Evolutionary conservation across 1,140 invertebrate genomes (phyloP).

Genomic region (Drosophila ironensis): DNA sequence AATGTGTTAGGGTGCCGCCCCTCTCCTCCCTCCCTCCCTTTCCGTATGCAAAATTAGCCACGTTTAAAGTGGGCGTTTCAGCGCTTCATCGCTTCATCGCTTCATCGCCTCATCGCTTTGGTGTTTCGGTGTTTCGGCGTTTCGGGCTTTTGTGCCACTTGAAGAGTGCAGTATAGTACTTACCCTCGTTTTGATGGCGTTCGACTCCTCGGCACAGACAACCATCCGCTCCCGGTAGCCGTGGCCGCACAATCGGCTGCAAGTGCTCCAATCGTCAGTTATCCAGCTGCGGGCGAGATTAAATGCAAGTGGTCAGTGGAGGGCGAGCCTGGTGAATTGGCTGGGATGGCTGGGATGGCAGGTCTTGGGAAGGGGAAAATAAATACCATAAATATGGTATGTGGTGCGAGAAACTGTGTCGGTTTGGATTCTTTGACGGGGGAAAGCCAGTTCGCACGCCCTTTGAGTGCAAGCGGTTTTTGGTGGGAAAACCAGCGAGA

Average conservation of each 20-base stretch:
- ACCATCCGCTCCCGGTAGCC: slow-evolving; percentile 89
- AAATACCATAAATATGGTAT: slow-evolving; percentile 51
- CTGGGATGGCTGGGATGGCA: not conserved
- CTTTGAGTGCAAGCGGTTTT: slow-evolving; percentile 39
- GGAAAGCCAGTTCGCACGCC: slow-evolving; percentile 27
- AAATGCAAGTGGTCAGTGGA: slow-evolving; percentile 41
- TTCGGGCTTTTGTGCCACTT: slow-evolving; percentile 32
- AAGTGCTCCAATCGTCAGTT: slow-evolving; percentile 92
- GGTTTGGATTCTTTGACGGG: not conserved
- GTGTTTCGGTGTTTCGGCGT: no score
- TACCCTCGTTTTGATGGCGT: slow-evolving; percentile 87
- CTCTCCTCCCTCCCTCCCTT: no score
- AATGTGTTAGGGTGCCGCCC: slow-evolving; percentile 31
- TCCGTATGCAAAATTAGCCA: slow-evolving; percentile 53
- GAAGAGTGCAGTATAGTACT: slow-evolving; percentile 54
- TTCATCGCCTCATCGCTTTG: no score
- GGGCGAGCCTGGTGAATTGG: slow-evolving; percentile 38
- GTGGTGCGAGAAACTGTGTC: slow-evolving; percentile 12
- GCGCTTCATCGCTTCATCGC: no score
- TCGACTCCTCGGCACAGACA: slow-evolving; percentile 90
- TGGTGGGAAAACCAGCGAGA: not conserved
- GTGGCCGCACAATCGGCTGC: slow-evolving; percentile 91
- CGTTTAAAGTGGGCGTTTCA: slow-evolving; percentile 38
- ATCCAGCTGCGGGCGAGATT: slow-evolving; percentile 88
- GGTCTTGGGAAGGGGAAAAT: not conserved